Evolutionary conservation across 92 coral and sea anemone species (phyloP).

Genomic region (Phenganax stokvisi): DNA sequence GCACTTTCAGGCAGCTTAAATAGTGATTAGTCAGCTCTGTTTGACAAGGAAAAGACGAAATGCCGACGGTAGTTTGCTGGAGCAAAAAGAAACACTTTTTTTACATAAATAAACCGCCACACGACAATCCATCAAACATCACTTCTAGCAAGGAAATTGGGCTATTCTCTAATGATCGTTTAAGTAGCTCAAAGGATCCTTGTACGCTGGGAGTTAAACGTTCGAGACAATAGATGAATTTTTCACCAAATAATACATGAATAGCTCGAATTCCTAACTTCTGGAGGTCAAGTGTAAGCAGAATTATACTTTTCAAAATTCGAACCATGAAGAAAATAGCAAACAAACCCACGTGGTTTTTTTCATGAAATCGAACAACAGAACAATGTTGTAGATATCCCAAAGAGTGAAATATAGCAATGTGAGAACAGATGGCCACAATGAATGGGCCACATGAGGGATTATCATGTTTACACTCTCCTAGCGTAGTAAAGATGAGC

Average conservation of each 20-base stretch:
- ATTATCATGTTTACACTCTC: slow-evolving; percentile 25
- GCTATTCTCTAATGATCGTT: slow-evolving; percentile 18
- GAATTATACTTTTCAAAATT: neutral
- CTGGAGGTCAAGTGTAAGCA: neutral
- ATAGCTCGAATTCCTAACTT: slow-evolving; percentile 27
- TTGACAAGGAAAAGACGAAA: slow-evolving; percentile 24
- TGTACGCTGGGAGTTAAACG: neutral
- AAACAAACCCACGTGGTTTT: neutral
- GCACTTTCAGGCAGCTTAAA: slow-evolving; percentile 32
- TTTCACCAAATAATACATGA: slow-evolving; percentile 25
- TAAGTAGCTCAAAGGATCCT: slow-evolving; percentile 3
- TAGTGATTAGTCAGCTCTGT: slow-evolving; percentile 34
- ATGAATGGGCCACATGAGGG: slow-evolving; percentile 37
- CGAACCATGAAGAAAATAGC: neutral
- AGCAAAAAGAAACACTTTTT: neutral
- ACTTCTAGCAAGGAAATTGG: slow-evolving; percentile 8
- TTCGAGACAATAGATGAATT: slow-evolving; percentile 10
- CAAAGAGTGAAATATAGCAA: neutral
- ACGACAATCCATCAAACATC: slow-evolving; percentile 20
- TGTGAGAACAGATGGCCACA: neutral
- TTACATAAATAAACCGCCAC: neutral
- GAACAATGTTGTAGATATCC: neutral
- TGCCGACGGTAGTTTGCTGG: slow-evolving; percentile 16
- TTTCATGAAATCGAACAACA: slow-evolving; percentile 2
- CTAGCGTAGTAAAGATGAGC: slow-evolving; percentile 5